Evolutionary conservation across 2,888 invertebrate genomes (phyloP).

Genomic region (Tenodera sinensis): DNA sequence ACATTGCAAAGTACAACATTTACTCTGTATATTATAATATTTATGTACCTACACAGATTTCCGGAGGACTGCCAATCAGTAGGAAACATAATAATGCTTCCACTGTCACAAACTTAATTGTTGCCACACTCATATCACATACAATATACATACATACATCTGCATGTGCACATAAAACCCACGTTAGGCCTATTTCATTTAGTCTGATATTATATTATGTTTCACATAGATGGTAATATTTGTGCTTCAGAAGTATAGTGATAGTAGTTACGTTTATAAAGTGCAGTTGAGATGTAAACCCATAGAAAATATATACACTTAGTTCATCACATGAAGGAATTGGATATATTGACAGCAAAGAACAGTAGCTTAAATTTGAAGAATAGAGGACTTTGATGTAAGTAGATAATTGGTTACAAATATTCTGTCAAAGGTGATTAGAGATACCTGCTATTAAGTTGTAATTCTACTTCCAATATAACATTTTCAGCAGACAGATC

Average conservation of each 20-base stretch:
- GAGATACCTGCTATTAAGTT: background rate
- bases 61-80: background rate
- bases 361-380: background rate
- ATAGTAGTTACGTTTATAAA: background rate
- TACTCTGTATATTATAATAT: background rate
- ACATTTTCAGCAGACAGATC: too few species aligned
- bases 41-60: background rate
- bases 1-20: background rate
- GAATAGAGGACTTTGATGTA: background rate
- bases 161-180: background rate
- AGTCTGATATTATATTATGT: background rate
- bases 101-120: too few species aligned
- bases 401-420: background rate
- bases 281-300: background rate
- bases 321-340: background rate
- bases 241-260: background rate
- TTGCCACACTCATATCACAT: background rate
- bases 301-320: background rate
- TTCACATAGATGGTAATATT: background rate
- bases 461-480: too few species aligned
- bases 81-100: background rate
- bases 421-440: background rate
- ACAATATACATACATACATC: background rate
- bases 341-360: background rate
- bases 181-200: background rate